phyloP scores from a whole-genome alignment of 2,888 invertebrate genomes.

The Ellobium chinense region DNA sequence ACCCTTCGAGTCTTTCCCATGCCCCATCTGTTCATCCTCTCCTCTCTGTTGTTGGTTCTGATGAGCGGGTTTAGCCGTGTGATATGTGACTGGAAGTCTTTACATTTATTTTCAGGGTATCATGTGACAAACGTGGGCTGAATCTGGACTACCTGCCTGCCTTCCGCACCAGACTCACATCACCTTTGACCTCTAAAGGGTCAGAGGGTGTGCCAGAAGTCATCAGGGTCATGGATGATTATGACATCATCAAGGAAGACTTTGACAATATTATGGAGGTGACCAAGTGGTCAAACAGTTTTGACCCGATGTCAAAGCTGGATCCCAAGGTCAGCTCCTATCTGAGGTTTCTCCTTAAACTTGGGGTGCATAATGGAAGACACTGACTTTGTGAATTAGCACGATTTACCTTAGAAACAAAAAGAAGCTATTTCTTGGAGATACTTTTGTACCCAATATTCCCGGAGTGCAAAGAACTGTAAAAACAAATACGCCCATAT shows the following conservation, averaged over 20 bases:
- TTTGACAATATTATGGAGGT: conserved; percentile 93
- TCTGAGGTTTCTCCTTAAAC: neutral
- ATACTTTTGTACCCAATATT: no score
- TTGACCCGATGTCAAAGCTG: conserved; percentile 87
- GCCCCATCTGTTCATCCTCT: neutral
- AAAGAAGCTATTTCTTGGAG: no score
- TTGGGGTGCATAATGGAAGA: no score
- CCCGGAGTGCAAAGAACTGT: no score
- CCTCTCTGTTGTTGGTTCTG: neutral
- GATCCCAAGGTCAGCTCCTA: conserved; percentile 76
- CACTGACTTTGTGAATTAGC: no score
- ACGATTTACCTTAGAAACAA: no score
- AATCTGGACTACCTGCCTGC: conserved; percentile 93
- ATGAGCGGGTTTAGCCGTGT: no score
- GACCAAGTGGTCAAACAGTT: conserved; percentile 87
- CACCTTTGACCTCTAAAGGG: conserved; percentile 87
- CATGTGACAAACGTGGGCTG: conserved; percentile 89
- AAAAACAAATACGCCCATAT: no score
- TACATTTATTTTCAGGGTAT: conserved; percentile 85
- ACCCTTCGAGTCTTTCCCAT: no score
- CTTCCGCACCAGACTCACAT: conserved; percentile 87
- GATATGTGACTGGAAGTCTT: no score
- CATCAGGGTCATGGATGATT: conserved; percentile 88
- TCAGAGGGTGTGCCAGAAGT: conserved; percentile 86
- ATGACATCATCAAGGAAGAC: conserved; percentile 94